Base-by-base conservation (phyloP, 2,797 vertebrate species). In the Coregonus sp. region DNA sequence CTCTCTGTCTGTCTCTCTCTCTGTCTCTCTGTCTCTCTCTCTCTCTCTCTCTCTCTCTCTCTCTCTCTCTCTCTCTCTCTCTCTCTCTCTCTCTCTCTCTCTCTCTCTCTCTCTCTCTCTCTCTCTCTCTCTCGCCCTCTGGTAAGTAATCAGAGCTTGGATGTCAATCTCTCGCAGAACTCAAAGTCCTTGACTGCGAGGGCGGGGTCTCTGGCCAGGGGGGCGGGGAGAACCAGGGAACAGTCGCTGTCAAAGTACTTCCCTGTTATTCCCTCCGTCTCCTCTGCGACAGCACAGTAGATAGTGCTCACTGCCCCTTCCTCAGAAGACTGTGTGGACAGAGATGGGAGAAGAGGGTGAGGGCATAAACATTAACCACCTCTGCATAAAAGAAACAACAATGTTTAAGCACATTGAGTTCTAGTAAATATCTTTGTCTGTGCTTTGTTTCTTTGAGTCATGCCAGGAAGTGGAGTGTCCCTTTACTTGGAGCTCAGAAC, bases 241-340 rank as follows among this genome's bases (percentile, higher is more conserved):
- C 96, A 97, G 85, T 93, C 89, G 2, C 95, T 93, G 87, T 94
- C 93, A 0, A 97, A 93, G 75, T 97, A 96, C 81, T 97, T 98
- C 14, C 97, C 97, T 0, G 91, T 94, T 81, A 98, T 81, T 11
- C 94, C 95, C 0, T 93, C 91, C 0, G 86, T 90, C 54, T 98
- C 96, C 72, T 96, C 93, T 0, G 97, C 91, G 1, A 98, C 84
- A 0, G 96, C 93, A 0, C 97, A 96, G 92, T 94, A 98, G 76
- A 97, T 92, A 6, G 94, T 37, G 81, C 94, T 96, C 82, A 85
- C 47, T 0, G 96, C 95, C 0, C 96, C 97, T 79, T 96, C 92
- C 75, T 93, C 86, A 0, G 94, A 9, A 0, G 91, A 90, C 97
- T 98, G 9, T 47, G 90, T 47, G 74, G 69, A 79, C 59, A 80